phyloP scores from a whole-genome alignment of 37 sponge, comb jelly and placozoan species.

The Oscarella lobularis region DNA sequence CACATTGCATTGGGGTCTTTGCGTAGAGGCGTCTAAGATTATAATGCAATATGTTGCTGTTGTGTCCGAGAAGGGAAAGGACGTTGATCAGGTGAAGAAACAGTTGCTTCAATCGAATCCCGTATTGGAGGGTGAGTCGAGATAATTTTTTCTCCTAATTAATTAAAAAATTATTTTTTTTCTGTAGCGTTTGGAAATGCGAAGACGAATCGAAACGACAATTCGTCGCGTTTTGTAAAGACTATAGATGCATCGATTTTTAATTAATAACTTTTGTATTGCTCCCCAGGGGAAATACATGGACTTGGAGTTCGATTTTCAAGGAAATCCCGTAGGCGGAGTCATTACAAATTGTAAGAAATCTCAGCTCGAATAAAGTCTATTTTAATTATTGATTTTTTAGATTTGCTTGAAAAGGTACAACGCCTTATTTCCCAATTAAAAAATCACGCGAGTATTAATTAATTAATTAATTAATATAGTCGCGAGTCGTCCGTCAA shows the following conservation, averaged over 20 bases:
- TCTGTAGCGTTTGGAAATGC: constrained; percentile 84
- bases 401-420: constrained; percentile 32
- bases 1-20: background rate
- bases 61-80: constrained; percentile 58
- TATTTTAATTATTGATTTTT: background rate
- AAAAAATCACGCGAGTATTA: too few species aligned
- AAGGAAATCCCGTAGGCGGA: constrained; percentile 79
- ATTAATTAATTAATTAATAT: too few species aligned
- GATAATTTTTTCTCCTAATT: too few species aligned
- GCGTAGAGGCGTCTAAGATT: constrained; percentile 67
- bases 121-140: constrained; percentile 58
- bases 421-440: too few species aligned
- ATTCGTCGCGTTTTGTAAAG: constrained; percentile 84
- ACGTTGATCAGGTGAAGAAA: constrained; percentile 65
- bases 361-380: too few species aligned
- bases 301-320: constrained; percentile 84
- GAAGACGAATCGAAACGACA: constrained; percentile 73
- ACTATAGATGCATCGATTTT: background rate
- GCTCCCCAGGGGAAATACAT: constrained; percentile 91
- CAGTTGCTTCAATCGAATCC: constrained; percentile 79
- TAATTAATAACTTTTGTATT: background rate
- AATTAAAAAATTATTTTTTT: background rate
- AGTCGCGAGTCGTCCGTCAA: constrained; percentile 66
- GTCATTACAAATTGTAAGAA: constrained; percentile 73
- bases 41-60: constrained; percentile 79